Percentiles rank a stretch among this genome's conserved stretches.
phyloP scores from a whole-genome alignment of 2,113 vertebrate species.

The Plecotus auritus region DNA sequence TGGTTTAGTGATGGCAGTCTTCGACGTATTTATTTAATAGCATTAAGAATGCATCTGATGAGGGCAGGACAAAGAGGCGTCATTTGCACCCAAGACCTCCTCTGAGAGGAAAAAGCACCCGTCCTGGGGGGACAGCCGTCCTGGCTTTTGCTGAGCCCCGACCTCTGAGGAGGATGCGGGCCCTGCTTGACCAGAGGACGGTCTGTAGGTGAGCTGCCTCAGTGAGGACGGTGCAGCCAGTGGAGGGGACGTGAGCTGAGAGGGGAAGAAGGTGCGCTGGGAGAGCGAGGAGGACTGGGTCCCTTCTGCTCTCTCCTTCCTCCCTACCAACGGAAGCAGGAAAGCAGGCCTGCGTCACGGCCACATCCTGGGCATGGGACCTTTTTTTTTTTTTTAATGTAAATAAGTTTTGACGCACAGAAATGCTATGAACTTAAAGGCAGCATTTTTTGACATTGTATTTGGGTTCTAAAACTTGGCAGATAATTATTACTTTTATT shows the following conservation, averaged over 20 bases:
- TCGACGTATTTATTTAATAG: neutral
- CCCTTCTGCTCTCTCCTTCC: too few species aligned
- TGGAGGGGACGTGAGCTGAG: neutral
- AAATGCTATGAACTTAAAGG: neutral
- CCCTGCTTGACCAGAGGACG: neutral
- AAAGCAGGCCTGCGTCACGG: too few species aligned
- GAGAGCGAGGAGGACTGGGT: neutral
- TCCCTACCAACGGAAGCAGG: neutral
- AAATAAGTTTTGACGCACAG: neutral
- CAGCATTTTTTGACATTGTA: neutral
- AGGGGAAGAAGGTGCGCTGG: neutral
- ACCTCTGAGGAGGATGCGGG: too few species aligned
- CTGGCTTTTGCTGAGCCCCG: neutral
- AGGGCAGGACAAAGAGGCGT: neutral
- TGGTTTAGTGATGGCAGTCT: neutral
- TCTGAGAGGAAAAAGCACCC: neutral
- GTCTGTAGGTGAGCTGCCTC: neutral
- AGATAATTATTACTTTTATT: neutral
- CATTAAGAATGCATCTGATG: neutral
- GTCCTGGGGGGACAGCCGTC: neutral
- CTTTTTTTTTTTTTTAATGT: neutral
- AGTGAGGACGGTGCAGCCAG: too few species aligned
- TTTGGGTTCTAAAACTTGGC: neutral
- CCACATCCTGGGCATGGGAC: accelerated
- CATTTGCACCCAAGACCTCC: neutral